Evolutionary conservation across 2,888 invertebrate species (phyloP).

Genomic region (Ypsolopha sequella): DNA sequence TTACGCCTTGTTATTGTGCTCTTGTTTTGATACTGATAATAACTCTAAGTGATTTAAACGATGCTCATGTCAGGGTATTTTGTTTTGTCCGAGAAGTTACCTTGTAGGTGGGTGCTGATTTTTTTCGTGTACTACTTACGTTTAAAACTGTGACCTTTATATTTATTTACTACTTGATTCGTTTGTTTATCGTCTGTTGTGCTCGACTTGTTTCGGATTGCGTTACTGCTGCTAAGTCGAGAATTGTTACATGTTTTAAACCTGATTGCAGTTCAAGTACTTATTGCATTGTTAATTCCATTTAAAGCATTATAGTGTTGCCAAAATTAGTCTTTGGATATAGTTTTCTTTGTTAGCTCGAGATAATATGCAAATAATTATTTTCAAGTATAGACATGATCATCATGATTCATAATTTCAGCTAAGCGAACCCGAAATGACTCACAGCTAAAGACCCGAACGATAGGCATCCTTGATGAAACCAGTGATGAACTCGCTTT

Average conservation of each 20-base stretch:
- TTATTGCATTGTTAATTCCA: constrained; percentile 11
- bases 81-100: constrained; percentile 56
- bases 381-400: not conserved
- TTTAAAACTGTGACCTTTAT: not conserved
- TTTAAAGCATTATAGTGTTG: not conserved
- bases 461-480: constrained; percentile 7
- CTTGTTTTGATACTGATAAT: constrained; percentile 32
- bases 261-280: constrained; percentile 30
- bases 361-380: not conserved
- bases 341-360: not conserved
- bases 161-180: not conserved
- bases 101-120: constrained; percentile 53
- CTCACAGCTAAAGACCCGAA: constrained; percentile 5
- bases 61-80: constrained; percentile 65
- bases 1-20: constrained; percentile 35
- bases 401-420: not conserved
- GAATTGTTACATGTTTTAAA: constrained; percentile 35
- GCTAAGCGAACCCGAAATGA: not conserved
- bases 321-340: not conserved
- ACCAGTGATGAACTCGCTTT: not conserved
- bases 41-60: constrained; percentile 22
- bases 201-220: constrained; percentile 6
- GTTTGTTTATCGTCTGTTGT: constrained; percentile 9
- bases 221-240: not conserved
- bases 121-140: constrained; percentile 31